Evolutionary conservation across 2,888 invertebrate species (phyloP), one percentile per base, ranked within the genome.

Genomic region (Caenorhabditis doughertyi): DNA sequence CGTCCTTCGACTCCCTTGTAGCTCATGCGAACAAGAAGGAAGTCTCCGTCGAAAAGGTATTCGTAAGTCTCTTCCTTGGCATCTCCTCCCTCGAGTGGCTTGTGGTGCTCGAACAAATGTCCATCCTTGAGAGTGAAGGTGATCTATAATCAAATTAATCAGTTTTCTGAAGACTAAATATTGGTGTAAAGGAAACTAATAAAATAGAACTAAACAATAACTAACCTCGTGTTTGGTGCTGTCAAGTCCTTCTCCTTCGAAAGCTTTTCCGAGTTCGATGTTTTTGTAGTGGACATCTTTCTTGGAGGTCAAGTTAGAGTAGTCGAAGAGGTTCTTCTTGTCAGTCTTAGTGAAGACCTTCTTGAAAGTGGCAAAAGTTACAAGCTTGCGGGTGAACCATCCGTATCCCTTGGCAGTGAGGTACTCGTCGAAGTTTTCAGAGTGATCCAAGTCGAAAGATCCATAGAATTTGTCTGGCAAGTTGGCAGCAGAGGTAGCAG

Each of bases 11-110:
- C 87, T 35, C 87, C 89, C 35, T 87, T 81, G 79, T 83, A 87
- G 55, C 87, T 87, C 89, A 90, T 90, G 76, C 84, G 77, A 83
- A 88, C 86, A 64, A 90, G 84, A 53, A 90, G 85, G 77, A 76
- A 84, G 0, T 87, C 84, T 55, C 79, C 82, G 23, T 89, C 87
- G 79, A 89, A 89, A 47, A 74, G 76, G 85, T 91, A 91, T 71
- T 88, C 86, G 86, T 89, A 90, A 73, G 89, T 85, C 84, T 91
- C 90, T 53, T 89, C 89, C 86, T 90, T 89, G 58, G 88, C 83
- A 23, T 88, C 88, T 55, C 83, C 84, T 51, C 53, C 67, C 64
- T 87, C 84, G 35, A 84, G 60, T 64, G 88, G 88, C 65, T 83
- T 81, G 82, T 88, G 88, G 44, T 88, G 85, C 83, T 88, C 88